Conservation (phyloP, 2,888 invertebrate species). For the Microdon myrmicae region DNA sequence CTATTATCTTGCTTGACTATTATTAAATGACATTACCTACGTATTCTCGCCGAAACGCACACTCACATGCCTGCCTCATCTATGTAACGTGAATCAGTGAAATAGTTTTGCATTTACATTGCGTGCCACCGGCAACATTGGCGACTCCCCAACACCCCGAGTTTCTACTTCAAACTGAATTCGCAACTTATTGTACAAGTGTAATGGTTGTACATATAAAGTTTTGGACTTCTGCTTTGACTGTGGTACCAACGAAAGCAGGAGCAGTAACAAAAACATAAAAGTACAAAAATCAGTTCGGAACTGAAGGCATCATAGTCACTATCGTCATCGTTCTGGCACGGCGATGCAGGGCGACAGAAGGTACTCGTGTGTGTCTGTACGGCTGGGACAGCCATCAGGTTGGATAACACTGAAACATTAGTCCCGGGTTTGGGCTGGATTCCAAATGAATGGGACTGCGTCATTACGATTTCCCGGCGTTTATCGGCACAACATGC, state of each 20-base stretch:
- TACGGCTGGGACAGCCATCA: conserved; percentile 10
- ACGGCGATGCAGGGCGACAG: background rate
- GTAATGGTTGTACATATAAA: no score
- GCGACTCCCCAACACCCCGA: no score
- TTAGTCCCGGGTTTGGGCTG: conserved; percentile 39
- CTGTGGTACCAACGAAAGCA: no score
- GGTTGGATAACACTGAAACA: conserved; percentile 36
- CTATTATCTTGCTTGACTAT: no score
- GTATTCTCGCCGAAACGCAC: no score
- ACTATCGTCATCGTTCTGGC: conserved; percentile 8
- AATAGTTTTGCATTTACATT: background rate
- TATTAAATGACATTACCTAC: no score
- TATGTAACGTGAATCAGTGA: background rate
- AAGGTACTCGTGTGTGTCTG: background rate
- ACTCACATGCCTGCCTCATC: no score
- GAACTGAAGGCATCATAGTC: conserved; percentile 27
- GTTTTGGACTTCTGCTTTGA: no score
- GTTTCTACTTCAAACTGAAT: no score
- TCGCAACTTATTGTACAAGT: conserved; percentile 4
- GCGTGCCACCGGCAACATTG: background rate
- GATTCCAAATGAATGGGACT: conserved; percentile 43
- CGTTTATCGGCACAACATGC: conserved; percentile 51
- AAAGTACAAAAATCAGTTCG: conserved; percentile 23
- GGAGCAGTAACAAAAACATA: conserved; percentile 10
- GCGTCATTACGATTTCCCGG: conserved; percentile 44